Base-by-base conservation (phyloP, 2,113 vertebrate species). In the Periophthalmus modestus region DNA sequence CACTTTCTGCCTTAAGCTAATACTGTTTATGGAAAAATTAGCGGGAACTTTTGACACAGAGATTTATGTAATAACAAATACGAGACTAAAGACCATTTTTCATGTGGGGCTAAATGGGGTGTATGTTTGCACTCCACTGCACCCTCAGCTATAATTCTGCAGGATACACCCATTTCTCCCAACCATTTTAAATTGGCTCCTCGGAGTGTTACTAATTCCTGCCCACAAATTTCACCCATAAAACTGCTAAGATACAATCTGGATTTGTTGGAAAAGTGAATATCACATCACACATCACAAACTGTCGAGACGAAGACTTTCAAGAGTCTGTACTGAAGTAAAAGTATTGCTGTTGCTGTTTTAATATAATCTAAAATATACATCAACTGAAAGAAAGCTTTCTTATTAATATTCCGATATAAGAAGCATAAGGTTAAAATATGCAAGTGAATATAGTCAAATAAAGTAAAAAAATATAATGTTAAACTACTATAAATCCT, bases 221-320 rank as follows among this genome's bases (percentile, higher is more conserved):
- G 62, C 62, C 62, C 62, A 65, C 62, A n/a, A 55, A 46, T 62
- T 67, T 55, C 46, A 24, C 66, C 76, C 61, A 77, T 68, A 58
- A 78, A 78, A 71, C 28, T 9, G 66, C 36, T 72, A 65, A 72
- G 48, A 77, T 75, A 23, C 46, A 83, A 71, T 73, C 69, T 73
- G 23, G 52, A 47, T 63, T 39, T 69, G 61, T 70, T 68, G 43
- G 55, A 65, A 65, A 39, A 72, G 66, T 50, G 39, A 36, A 43
- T 23, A 47, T 66, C 55, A 39, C 16, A 52, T 63, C 66, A 62
- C 55, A 39, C 16, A 52, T 63, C 66, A 62, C 54, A 43, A 21
- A n/a, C 34, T 28, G 21, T 43, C 18, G 5, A 65, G 18, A 65
- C 18, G n/a, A n/a, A n/a, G 62, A 39, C 19, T n/a, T n/a, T 39